phyloP scores from a whole-genome alignment of 92 coral and sea anemone genomes.

The Ricordea florida region DNA sequence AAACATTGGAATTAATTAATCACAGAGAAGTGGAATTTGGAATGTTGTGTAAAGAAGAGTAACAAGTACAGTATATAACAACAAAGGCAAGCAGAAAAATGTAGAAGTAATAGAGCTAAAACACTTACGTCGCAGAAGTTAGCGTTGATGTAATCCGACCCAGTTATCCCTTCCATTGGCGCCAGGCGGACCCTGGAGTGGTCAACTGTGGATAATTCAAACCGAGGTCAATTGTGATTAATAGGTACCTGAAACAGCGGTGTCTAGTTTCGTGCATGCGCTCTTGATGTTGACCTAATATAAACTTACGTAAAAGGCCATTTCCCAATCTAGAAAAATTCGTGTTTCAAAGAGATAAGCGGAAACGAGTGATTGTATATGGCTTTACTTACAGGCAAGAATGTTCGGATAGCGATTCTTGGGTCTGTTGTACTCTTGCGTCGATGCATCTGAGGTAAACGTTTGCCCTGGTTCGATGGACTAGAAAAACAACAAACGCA shows the following conservation, averaged over 20 bases:
- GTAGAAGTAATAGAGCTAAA: not conserved
- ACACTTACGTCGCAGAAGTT: constrained; percentile 94
- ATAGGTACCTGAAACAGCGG: constrained; percentile 40
- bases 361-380: not conserved
- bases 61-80: too few species aligned
- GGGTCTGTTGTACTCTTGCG: constrained; percentile 69
- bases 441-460: constrained; percentile 78
- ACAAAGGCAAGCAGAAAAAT: not conserved
- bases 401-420: constrained; percentile 96
- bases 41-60: not conserved
- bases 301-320: too few species aligned
- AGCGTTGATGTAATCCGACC: constrained; percentile 96
- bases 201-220: constrained; percentile 61
- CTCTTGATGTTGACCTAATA: constrained; percentile 70
- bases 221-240: not conserved
- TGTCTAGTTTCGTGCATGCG: constrained; percentile 79
- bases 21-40: not conserved
- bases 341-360: too few species aligned
- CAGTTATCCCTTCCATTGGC: constrained; percentile 61
- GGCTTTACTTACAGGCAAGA: constrained; percentile 79
- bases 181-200: constrained; percentile 87
- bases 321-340: too few species aligned
- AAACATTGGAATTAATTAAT: not conserved
- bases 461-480: constrained; percentile 97
- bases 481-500: constrained; percentile 34